Conservation (phyloP, 1,140 invertebrate genomes). For the Chironomus tepperi region DNA sequence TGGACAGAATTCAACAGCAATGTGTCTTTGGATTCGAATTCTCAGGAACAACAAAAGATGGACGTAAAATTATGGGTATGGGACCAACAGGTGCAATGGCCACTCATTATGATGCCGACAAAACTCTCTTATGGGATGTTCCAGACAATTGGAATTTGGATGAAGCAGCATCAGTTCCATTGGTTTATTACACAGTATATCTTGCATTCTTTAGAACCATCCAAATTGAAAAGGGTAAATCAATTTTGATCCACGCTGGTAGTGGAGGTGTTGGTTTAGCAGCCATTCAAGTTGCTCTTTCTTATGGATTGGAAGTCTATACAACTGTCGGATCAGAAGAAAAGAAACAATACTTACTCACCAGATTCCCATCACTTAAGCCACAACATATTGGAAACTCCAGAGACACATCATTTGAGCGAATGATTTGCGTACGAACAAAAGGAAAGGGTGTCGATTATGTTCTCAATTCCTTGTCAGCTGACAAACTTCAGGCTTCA, state of each 20-base stretch:
- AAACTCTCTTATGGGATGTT: slow-evolving; percentile 53
- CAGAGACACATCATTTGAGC: slow-evolving; percentile 35
- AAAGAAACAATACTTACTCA: background rate
- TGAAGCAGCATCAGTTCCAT: slow-evolving; percentile 66
- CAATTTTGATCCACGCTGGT: slow-evolving; percentile 58
- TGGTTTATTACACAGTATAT: slow-evolving; percentile 33
- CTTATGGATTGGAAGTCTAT: slow-evolving; percentile 46
- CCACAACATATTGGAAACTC: slow-evolving; percentile 34
- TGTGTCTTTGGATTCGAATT: slow-evolving; percentile 67
- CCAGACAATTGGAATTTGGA: slow-evolving; percentile 63
- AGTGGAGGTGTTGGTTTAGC: slow-evolving; percentile 64
- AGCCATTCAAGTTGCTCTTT: slow-evolving; percentile 54
- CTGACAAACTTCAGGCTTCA: slow-evolving; percentile 43
- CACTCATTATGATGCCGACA: slow-evolving; percentile 49
- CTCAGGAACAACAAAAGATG: slow-evolving; percentile 48
- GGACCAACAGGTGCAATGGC: slow-evolving; percentile 46
- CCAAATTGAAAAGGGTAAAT: slow-evolving; percentile 45
- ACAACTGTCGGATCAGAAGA: slow-evolving; percentile 43
- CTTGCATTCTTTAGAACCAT: slow-evolving; percentile 43
- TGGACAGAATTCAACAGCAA: slow-evolving; percentile 47
- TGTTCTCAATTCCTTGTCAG: slow-evolving; percentile 43
- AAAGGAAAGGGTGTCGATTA: slow-evolving; percentile 41
- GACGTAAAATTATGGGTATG: slow-evolving; percentile 66
- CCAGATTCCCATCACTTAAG: background rate
- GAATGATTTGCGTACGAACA: slow-evolving; percentile 33